These are phyloP conservation scores for Oxystoma pomonae DNA, from an alignment of 2,888 invertebrate genomes.

Conservation along the genomic window DNA sequence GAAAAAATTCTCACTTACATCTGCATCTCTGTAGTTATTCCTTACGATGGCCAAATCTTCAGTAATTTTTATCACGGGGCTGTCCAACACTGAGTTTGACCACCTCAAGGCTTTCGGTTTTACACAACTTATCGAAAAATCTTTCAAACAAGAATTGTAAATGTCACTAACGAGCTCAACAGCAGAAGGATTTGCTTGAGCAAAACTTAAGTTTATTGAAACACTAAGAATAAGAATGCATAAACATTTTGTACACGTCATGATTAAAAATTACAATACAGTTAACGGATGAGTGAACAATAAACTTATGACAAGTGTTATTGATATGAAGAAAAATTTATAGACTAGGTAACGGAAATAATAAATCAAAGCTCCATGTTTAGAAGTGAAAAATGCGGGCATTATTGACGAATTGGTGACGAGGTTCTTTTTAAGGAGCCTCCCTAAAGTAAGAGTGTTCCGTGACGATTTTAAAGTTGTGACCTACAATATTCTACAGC, in stretches of 20 bases:
- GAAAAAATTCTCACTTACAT: slow-evolving; percentile 15
- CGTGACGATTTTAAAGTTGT: not conserved
- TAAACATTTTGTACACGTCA: slow-evolving; percentile 19
- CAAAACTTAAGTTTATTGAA: slow-evolving; percentile 4
- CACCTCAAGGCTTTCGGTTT: slow-evolving; percentile 72
- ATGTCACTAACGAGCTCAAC: slow-evolving; percentile 60
- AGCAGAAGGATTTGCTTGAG: slow-evolving; percentile 47
- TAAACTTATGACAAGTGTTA: slow-evolving; percentile 8
- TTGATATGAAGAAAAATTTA: slow-evolving; percentile 23
- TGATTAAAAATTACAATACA: not conserved
- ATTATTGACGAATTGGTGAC: not conserved
- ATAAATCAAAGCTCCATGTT: slow-evolving; percentile 18
- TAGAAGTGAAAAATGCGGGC: not conserved
- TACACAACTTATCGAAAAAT: slow-evolving; percentile 66
- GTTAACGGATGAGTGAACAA: not conserved
- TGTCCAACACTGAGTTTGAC: slow-evolving; percentile 60
- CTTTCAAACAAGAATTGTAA: slow-evolving; percentile 62
- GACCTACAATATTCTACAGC: not conserved
- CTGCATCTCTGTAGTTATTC: slow-evolving; percentile 46
- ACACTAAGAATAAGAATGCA: slow-evolving; percentile 9
- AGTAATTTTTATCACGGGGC: slow-evolving; percentile 68
- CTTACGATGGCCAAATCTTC: slow-evolving; percentile 67
- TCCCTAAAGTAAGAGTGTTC: not conserved
- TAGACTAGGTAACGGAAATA: slow-evolving; percentile 24
- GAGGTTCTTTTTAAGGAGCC: not conserved